Base-by-base conservation (phyloP, 35 echinoderm and acorn worm species). In the Hemicentrotus pulcherrimus region DNA sequence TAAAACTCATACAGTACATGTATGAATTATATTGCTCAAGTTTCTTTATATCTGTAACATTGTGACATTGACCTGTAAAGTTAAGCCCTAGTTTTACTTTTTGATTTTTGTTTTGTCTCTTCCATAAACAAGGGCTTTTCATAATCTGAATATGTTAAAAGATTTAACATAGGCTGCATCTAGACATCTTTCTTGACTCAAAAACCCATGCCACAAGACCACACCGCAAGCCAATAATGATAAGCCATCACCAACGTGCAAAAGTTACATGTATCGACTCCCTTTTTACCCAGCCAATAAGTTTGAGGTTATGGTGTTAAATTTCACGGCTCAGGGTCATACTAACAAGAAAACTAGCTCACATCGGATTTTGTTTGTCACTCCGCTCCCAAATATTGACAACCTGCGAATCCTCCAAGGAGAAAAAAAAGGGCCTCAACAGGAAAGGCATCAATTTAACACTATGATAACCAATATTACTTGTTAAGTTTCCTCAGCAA, bases 401-500 rank as follows among this genome's bases (percentile, higher is more conserved):
- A 90, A 47, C 30, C 33, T 6, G 19, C 2, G 18, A 90, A 90
- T 33, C 88, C 88, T 90, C 88, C 6, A 32, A 90, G 88, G 88
- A 89, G 9, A 2, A 45, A 90, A 90, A 18, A 32, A 33, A 16
- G 32, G 32, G 32, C 88, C 46, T 47, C 32, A 45, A 32, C 88
- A 90, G 88, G 88, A 90, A 90, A 90, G n/a, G 88, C 88, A 90
- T 90, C 46, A 90, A 90, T 90, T 90, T 90, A 90, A 47, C 46
- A 33, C 32, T 90, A 33, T 47, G 46, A 45, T 45, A 90, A 33
- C 88, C 12, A 32, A 90, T 90, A 90, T 90, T 90, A 47, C 88
- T 90, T 78, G 88, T 18, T 45, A 45, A 90, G 32, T 90, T 90
- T 47, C 88, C 33, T 47, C 31, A 33, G 46, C 88, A 90, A 33